These are phyloP conservation scores for Proterorhinus semilunaris DNA, from an alignment of 2,113 vertebrate species.

Conservation along the genomic window DNA sequence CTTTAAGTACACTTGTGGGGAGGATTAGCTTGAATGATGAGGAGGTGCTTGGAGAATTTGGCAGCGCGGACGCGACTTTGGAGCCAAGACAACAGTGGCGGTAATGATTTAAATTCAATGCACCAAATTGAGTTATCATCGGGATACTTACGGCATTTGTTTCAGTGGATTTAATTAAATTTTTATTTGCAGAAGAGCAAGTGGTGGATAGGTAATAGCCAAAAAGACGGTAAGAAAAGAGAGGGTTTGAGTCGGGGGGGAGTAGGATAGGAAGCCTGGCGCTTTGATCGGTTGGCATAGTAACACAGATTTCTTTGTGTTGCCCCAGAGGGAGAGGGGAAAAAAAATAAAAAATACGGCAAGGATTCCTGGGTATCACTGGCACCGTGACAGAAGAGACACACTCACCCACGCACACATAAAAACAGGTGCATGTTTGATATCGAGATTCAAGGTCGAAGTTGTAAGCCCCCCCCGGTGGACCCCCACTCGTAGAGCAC, in stretches of 20 bases:
- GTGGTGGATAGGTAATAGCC: slow-evolving; percentile 25
- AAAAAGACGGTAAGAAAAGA: slow-evolving; percentile 16
- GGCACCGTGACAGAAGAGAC: slow-evolving; percentile 50
- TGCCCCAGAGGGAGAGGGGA: slow-evolving; percentile 35
- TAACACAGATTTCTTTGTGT: slow-evolving; percentile 69
- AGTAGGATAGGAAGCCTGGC: slow-evolving; percentile 18
- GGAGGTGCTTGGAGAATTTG: slow-evolving; percentile 2
- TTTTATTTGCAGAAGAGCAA: slow-evolving; percentile 27
- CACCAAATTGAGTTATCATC: slow-evolving; percentile 17
- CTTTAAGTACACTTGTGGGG: slow-evolving; percentile 13
- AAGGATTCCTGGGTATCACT: slow-evolving; percentile 60
- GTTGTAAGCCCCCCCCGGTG: slow-evolving; percentile 18
- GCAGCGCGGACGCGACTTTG: slow-evolving; percentile 5
- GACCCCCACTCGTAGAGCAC: slow-evolving; percentile 14
- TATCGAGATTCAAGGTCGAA: slow-evolving; percentile 66
- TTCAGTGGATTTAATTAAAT: slow-evolving; percentile 20
- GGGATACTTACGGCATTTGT: slow-evolving; percentile 24
- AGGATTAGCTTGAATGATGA: slow-evolving; percentile 5
- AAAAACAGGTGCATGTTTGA: slow-evolving; percentile 54
- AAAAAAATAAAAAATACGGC: slow-evolving; percentile 18
- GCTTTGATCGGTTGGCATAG: slow-evolving; percentile 72
- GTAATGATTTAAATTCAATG: not conserved
- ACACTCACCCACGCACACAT: slow-evolving; percentile 7
- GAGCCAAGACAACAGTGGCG: not conserved
- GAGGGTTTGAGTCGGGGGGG: not conserved